Conservation (phyloP, 1,140 invertebrate genomes). For the Frieseomelitta varia region DNA sequence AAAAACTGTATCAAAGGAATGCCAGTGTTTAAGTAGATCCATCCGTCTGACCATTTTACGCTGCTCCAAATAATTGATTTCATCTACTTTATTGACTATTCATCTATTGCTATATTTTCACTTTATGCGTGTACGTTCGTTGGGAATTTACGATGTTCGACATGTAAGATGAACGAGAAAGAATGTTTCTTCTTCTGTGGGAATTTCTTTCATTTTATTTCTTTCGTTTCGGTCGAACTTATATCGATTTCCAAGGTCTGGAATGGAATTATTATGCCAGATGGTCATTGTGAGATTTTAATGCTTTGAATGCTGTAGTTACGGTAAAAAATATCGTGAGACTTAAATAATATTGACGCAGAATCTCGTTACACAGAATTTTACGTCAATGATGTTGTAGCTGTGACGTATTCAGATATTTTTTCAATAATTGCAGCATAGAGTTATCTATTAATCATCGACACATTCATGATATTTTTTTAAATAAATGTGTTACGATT, state of each 20-base stretch:
- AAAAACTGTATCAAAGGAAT: not conserved
- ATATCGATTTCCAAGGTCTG: not conserved
- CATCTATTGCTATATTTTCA: not conserved
- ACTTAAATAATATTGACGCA: not conserved
- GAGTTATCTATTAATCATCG: not conserved
- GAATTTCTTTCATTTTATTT: too few species aligned
- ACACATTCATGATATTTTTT: not conserved
- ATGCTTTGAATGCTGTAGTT: not conserved
- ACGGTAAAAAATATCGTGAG: too few species aligned
- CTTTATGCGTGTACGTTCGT: not conserved
- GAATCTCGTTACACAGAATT: not conserved
- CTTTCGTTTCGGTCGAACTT: not conserved
- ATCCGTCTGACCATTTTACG: not conserved
- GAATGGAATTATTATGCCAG: not conserved
- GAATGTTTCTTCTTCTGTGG: not conserved
- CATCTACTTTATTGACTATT: too few species aligned
- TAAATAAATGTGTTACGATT: not conserved
- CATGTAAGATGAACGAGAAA: too few species aligned
- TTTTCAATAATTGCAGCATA: not conserved
- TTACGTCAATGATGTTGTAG: not conserved
- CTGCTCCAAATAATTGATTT: not conserved
- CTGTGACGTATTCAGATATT: not conserved
- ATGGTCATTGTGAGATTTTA: not conserved
- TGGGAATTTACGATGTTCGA: not conserved
- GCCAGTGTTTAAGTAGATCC: not conserved